phyloP scores from a whole-genome alignment of 2,113 vertebrate genomes.

The Chroicocephalus ridibundus region DNA sequence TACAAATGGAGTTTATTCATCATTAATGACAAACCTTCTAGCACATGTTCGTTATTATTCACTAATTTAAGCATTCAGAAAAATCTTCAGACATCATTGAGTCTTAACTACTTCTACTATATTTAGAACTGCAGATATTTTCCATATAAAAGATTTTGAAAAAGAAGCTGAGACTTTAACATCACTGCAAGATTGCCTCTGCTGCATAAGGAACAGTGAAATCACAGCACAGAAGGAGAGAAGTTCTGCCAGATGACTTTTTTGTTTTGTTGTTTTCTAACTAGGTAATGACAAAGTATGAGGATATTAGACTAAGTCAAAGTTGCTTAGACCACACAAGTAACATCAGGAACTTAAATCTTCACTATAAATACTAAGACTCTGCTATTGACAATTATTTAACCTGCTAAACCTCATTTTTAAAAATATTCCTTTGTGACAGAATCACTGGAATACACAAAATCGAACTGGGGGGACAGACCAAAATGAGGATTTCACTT shows the following conservation, averaged over 20 bases:
- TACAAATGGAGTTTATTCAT: not conserved
- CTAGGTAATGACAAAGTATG: not conserved
- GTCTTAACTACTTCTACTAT: not conserved
- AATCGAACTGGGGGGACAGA: not conserved
- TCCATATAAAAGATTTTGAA: not conserved
- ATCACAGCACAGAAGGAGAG: not conserved
- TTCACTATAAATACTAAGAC: not conserved
- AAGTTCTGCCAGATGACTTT: not conserved
- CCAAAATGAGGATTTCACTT: not conserved
- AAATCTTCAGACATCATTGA: not conserved
- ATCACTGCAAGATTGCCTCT: not conserved
- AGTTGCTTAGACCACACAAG: not conserved
- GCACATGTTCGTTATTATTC: not conserved
- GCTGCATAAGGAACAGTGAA: not conserved
- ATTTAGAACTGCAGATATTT: not conserved
- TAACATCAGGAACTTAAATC: not conserved
- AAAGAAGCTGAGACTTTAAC: not conserved
- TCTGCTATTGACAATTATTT: not conserved
- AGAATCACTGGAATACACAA: not conserved
- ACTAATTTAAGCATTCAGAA: not conserved
- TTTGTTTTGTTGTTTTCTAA: not conserved
- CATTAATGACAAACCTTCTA: not conserved
- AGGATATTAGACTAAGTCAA: not conserved
- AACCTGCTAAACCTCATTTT: not conserved
- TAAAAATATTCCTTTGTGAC: not conserved